A percentile compares a stretch with the other conserved stretches of the same genome.
Conservation (phyloP, 2,888 invertebrate species). For the Altica lythri region DNA sequence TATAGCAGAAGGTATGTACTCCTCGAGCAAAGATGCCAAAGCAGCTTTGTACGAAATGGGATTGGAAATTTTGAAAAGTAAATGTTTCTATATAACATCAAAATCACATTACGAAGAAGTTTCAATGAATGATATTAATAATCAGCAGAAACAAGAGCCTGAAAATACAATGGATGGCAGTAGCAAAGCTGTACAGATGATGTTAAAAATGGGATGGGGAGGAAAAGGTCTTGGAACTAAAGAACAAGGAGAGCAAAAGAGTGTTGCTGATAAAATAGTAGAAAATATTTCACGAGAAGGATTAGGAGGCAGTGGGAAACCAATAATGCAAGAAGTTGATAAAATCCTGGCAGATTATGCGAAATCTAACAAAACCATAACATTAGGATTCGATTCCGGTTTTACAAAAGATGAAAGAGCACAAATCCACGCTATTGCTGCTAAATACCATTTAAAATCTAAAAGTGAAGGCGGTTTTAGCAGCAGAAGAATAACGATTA, state of each 20-base stretch:
- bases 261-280: conserved; percentile 41
- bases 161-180: conserved; percentile 34
- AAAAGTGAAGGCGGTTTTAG: conserved; percentile 46
- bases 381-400: conserved; percentile 43
- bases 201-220: conserved; percentile 49
- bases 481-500: conserved; percentile 43
- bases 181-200: conserved; percentile 45
- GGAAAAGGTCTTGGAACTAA: conserved; percentile 45
- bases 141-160: conserved; percentile 20
- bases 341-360: conserved; percentile 43
- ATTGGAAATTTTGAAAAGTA: conserved; percentile 38
- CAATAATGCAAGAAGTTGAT: conserved; percentile 42
- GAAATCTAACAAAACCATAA: conserved; percentile 40
- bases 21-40: conserved; percentile 37
- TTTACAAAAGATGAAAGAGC: conserved; percentile 46
- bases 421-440: conserved; percentile 45
- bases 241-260: conserved; percentile 45
- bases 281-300: conserved; percentile 45
- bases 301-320: conserved; percentile 40
- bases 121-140: conserved; percentile 34
- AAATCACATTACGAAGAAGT: conserved; percentile 43
- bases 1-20: conserved; percentile 28
- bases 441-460: conserved; percentile 42
- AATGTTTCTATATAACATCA: conserved; percentile 43
- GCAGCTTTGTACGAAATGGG: conserved; percentile 40